phyloP scores from a whole-genome alignment of 1,140 invertebrate species.

The Alviniconcha marisindica region DNA sequence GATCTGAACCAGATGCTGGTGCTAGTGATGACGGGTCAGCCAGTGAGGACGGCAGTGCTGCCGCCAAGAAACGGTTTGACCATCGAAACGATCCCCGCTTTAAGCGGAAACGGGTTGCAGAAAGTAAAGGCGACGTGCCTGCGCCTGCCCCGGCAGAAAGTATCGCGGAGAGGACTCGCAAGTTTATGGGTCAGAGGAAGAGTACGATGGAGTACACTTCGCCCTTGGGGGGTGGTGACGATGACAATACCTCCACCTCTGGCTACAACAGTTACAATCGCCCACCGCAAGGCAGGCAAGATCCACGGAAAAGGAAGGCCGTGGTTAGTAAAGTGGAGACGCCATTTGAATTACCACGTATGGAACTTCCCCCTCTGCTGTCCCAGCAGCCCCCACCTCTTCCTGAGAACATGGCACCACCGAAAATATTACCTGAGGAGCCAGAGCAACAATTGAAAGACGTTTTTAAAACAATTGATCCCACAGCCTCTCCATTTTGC shows the following conservation, averaged over 20 bases:
- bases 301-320: neutral
- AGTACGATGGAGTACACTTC: slow-evolving; percentile 71
- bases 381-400: slow-evolving; percentile 42
- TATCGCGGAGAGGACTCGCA: slow-evolving; percentile 39
- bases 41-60: slow-evolving; percentile 40
- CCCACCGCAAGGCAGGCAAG: slow-evolving; percentile 39
- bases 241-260: slow-evolving; percentile 36
- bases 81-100: slow-evolving; percentile 72
- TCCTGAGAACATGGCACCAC: slow-evolving; percentile 44
- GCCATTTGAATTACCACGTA: slow-evolving; percentile 19
- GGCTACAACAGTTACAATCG: slow-evolving; percentile 68
- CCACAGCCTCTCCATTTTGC: slow-evolving; percentile 75
- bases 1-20: slow-evolving; percentile 13
- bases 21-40: slow-evolving; percentile 33
- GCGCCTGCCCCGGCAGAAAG: neutral
- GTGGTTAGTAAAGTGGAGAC: neutral
- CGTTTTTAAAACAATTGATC: slow-evolving; percentile 74
- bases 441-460: slow-evolving; percentile 68
- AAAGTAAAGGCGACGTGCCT: neutral
- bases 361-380: slow-evolving; percentile 40
- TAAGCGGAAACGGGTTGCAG: slow-evolving; percentile 63
- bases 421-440: slow-evolving; percentile 41
- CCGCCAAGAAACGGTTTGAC: slow-evolving; percentile 60
- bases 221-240: slow-evolving; percentile 61
- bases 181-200: slow-evolving; percentile 59